A percentile compares a stretch with the other conserved stretches of the same genome.
These are phyloP conservation scores for Taphrorychus bicolor DNA, from an alignment of 2,888 invertebrate species.

Conservation along the genomic window DNA sequence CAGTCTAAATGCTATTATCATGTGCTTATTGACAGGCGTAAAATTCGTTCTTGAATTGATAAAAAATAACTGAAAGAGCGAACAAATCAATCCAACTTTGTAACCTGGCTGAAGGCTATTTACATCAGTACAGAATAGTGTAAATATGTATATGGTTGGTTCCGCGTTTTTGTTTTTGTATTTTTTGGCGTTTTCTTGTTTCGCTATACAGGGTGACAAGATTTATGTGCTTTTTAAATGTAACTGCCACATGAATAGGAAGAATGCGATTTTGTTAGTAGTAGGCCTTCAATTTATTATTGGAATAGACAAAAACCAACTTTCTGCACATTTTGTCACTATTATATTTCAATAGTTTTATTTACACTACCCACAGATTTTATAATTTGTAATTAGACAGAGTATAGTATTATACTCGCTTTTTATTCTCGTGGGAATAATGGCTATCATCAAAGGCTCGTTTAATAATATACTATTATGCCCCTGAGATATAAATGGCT, in stretches of 20 bases:
- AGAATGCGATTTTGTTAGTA: too few relatives aligned
- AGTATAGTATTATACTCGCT: too few relatives aligned
- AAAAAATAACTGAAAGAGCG: constrained; percentile 6
- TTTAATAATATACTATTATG: too few relatives aligned
- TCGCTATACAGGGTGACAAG: neutral
- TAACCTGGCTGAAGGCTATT: neutral
- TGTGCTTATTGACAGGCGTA: constrained; percentile 13
- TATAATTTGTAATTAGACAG: too few relatives aligned
- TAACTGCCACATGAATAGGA: neutral
- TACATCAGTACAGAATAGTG: neutral
- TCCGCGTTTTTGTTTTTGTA: neutral
- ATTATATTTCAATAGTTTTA: too few relatives aligned
- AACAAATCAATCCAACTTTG: constrained; percentile 2
- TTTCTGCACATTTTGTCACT: too few relatives aligned
- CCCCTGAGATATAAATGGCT: too few relatives aligned
- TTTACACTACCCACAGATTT: too few relatives aligned
- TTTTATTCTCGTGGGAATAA: too few relatives aligned
- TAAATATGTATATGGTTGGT: neutral
- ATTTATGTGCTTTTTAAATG: neutral
- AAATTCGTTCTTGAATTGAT: constrained; percentile 12
- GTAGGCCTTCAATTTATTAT: too few relatives aligned
- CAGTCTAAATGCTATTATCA: constrained; percentile 6
- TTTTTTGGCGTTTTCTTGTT: neutral
- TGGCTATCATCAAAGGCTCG: too few relatives aligned
- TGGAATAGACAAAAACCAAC: too few relatives aligned